Conservation (phyloP, 2,113 vertebrate genomes). For the Pavo muticus region DNA sequence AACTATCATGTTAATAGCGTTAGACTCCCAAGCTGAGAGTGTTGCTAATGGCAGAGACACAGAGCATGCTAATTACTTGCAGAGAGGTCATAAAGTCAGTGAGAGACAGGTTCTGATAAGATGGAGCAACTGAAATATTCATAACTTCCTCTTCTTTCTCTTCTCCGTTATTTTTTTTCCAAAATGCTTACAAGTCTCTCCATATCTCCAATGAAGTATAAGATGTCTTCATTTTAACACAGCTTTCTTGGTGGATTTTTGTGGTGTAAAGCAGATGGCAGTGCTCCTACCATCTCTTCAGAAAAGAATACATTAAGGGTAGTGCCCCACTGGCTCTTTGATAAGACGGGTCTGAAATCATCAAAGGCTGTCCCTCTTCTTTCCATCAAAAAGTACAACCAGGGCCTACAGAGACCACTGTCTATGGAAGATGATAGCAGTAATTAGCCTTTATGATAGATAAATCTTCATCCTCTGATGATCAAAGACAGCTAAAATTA, state of each 20-base stretch:
- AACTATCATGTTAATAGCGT: background rate
- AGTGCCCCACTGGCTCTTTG: constrained; percentile 60
- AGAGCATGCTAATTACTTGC: background rate
- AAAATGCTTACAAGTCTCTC: background rate
- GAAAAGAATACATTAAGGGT: constrained; percentile 43
- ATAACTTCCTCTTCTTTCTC: background rate
- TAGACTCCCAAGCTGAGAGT: background rate
- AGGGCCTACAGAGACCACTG: constrained; percentile 40
- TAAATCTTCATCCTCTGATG: constrained; percentile 68
- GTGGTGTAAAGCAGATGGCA: constrained; percentile 46
- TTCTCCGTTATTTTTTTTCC: background rate
- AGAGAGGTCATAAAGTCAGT: background rate
- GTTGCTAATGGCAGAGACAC: background rate
- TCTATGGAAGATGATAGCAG: constrained; percentile 33
- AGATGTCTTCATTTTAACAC: background rate
- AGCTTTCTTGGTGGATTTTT: background rate
- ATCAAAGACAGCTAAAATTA: constrained; percentile 72
- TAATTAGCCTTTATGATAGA: constrained; percentile 68
- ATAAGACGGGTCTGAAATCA: constrained; percentile 62
- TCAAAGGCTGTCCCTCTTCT: constrained; percentile 62
- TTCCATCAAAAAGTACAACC: constrained; percentile 50
- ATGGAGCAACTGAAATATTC: background rate
- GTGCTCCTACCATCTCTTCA: constrained; percentile 35
- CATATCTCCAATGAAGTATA: background rate
- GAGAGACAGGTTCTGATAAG: background rate